A percentile compares a stretch with the other conserved stretches of the same genome.
Conservation (phyloP, 2,797 vertebrate species). For the Halcyon smyrnensis region DNA sequence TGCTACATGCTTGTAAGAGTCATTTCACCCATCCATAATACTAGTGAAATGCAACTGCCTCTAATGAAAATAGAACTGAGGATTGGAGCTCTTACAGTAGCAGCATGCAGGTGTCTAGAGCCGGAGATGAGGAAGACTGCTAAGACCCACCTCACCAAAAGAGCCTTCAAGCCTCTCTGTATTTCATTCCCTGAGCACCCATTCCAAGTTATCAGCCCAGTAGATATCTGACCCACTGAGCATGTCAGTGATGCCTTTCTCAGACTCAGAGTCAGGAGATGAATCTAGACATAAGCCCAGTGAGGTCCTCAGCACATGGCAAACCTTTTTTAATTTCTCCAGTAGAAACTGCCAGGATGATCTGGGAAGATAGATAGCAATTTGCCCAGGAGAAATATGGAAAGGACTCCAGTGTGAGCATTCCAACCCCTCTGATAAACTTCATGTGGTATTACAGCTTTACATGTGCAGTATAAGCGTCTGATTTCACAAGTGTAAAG, state of each 20-base stretch:
- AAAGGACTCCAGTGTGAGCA: fast-evolving
- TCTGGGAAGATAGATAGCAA: conserved; percentile 20
- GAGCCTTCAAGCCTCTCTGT: neutral
- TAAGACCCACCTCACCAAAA: neutral
- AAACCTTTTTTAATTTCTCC: neutral
- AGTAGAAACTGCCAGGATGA: conserved; percentile 2
- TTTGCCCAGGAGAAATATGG: conserved; percentile 37
- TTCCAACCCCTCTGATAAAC: conserved; percentile 39
- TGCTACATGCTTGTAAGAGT: conserved; percentile 5
- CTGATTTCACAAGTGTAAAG: neutral
- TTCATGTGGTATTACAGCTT: conserved; percentile 1
- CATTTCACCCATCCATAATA: conserved; percentile 8
- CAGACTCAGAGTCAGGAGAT: neutral
- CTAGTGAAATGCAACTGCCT: neutral
- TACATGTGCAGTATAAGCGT: neutral
- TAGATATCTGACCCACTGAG: neutral
- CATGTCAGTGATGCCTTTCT: fast-evolving
- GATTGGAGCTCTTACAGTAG: neutral
- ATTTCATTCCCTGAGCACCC: neutral
- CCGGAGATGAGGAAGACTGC: neutral
- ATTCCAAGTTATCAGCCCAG: neutral
- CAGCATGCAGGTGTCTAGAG: neutral
- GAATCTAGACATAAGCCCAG: neutral
- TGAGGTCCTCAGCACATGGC: neutral
- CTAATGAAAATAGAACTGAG: neutral